Evolutionary conservation across 1,140 invertebrate genomes (phyloP).

Genomic region (Palaemon carinicauda): DNA sequence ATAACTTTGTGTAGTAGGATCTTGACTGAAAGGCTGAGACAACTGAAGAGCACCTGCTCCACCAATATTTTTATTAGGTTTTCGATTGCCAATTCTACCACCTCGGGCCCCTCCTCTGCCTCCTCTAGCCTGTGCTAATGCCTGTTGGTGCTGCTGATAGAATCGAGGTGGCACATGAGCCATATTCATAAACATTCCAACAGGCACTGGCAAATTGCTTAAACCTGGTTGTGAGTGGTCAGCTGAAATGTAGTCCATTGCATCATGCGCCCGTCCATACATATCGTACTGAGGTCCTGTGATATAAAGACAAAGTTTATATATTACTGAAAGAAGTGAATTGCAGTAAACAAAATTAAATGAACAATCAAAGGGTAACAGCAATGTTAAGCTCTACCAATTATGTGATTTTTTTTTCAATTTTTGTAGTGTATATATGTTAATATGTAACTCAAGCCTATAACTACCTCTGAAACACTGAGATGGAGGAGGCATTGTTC

Average conservation of each 20-base stretch:
- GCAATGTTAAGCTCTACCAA: too few relatives aligned
- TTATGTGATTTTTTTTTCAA: too few relatives aligned
- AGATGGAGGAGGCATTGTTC: constrained; percentile 55
- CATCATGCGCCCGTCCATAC: constrained; percentile 74
- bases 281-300: constrained; percentile 48
- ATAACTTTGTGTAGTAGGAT: constrained; percentile 67
- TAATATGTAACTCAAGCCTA: background rate
- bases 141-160: constrained; percentile 83
- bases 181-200: constrained; percentile 97
- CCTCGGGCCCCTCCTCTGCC: constrained; percentile 16
- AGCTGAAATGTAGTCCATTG: constrained; percentile 91
- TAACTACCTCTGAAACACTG: constrained; percentile 40
- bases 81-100: constrained; percentile 12
- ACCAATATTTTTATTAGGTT: constrained; percentile 36
- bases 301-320: background rate
- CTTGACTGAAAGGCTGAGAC: constrained; percentile 67
- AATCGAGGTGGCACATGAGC: constrained; percentile 85
- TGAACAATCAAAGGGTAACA: background rate
- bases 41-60: constrained; percentile 40
- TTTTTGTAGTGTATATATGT: too few relatives aligned
- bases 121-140: constrained; percentile 63
- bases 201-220: constrained; percentile 84
- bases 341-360: background rate
- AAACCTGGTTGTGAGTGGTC: constrained; percentile 81
- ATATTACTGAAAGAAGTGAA: background rate